phyloP scores from a whole-genome alignment of 2,888 invertebrate species.

The Tridacna crocea region DNA sequence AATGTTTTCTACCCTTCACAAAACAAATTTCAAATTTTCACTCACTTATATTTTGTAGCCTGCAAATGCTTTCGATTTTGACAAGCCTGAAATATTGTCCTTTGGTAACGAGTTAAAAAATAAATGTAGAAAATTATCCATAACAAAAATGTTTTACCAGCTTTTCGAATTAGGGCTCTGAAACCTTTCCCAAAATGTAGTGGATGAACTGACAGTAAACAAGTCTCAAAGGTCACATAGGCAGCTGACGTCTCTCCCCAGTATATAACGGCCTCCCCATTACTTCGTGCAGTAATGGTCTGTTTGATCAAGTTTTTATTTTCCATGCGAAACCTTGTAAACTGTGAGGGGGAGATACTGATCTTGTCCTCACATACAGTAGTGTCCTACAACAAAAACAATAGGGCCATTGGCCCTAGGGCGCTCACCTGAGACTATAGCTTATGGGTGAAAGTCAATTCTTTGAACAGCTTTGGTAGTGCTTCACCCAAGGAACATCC shows the following conservation, averaged over 20 bases:
- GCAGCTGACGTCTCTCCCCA: not conserved
- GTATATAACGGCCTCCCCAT: not conserved
- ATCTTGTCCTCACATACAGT: not conserved
- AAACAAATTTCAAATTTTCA: too few species aligned
- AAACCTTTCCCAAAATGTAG: conserved; percentile 1
- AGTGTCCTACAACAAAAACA: not conserved
- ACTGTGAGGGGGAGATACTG: not conserved
- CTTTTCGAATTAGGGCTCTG: not conserved
- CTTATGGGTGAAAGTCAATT: too few species aligned
- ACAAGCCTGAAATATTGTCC: too few species aligned
- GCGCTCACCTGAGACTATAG: too few species aligned
- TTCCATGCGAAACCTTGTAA: not conserved
- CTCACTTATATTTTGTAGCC: too few species aligned
- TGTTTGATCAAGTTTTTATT: conserved; percentile 1
- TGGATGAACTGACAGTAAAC: not conserved
- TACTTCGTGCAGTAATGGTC: not conserved
- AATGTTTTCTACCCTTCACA: too few species aligned
- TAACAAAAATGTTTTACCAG: not conserved
- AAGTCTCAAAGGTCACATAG: conserved; percentile 1
- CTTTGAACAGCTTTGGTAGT: too few species aligned
- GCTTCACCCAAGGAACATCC: too few species aligned
- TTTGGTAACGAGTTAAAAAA: too few species aligned
- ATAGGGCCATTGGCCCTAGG: too few species aligned
- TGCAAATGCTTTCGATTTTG: too few species aligned
- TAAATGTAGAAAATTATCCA: not conserved